phyloP scores from a whole-genome alignment of 2,113 vertebrate species.

The Oriolus oriolus region DNA sequence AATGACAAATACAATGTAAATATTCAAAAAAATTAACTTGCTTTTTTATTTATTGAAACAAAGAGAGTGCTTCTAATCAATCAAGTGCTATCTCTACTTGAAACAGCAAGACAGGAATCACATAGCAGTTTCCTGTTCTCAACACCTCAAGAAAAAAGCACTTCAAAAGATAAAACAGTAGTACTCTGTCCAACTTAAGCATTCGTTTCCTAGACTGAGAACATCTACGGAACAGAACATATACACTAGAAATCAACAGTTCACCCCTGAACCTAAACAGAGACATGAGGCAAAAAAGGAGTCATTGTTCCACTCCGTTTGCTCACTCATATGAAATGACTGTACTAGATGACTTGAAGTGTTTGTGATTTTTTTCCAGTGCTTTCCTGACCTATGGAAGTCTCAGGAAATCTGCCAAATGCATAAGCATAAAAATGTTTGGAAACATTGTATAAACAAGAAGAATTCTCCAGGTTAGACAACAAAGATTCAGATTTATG shows the following conservation, averaged over 20 bases:
- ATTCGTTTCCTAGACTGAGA: not conserved
- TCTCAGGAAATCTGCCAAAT: not conserved
- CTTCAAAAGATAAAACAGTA: not conserved
- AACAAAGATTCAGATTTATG: not conserved
- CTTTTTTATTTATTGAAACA: not conserved
- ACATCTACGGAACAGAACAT: not conserved
- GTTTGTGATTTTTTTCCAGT: not conserved
- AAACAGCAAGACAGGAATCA: not conserved
- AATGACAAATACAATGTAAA: not conserved
- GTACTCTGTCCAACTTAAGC: not conserved
- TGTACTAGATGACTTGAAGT: not conserved
- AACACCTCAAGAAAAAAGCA: not conserved
- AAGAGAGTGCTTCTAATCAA: not conserved
- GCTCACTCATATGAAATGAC: not conserved
- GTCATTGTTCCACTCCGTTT: not conserved
- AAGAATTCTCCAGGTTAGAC: not conserved
- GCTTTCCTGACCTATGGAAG: not conserved
- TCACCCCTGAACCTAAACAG: not conserved
- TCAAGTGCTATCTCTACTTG: not conserved
- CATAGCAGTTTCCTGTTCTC: not conserved
- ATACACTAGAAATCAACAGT: not conserved
- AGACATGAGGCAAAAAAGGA: not conserved
- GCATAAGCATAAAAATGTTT: not conserved
- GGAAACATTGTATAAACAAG: not conserved
- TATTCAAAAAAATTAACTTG: not conserved